Evolutionary conservation across 2,113 vertebrate genomes (phyloP), one percentile per base, ranked within the genome.

Genomic region (Dicaeum eximium): DNA sequence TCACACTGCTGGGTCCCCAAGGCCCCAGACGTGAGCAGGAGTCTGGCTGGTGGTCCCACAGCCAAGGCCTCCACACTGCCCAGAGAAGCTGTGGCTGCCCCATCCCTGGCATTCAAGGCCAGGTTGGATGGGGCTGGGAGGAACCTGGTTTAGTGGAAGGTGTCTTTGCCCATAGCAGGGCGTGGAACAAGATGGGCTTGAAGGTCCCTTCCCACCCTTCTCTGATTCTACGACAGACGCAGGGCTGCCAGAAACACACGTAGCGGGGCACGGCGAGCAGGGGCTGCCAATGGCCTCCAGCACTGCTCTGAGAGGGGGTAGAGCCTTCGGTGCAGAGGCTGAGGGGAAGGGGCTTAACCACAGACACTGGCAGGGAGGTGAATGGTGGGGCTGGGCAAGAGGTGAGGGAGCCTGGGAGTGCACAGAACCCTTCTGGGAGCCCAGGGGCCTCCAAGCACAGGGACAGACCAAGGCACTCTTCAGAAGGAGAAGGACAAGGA

Each of bases 1-100:
- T 50, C 5, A 0, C 38, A 24, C 40, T 0, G 1, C 70, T 10
- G 54, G 4, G 7, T 40, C 79, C 56, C 47, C 62, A 11, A 1
- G 16, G 62, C 56, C 40, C 30, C n/a, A 7, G 42, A 24, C 80
- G n/a, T 0, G 0, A 81, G 28, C 48, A 33, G 28, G 28, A 67
- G 44, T 30, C 50, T 6, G 31, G 17, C 48, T 27, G 48, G 42
- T 0, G 5, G 73, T 10, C 74, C 60, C 50, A 11, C 13, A 35
- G 64, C 21, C 61, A 6, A 10, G 24, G 65, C 31, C 48, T 9
- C 47, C 62, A 37, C 31, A 2, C 62, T 31, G 40, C 70, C 38
- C 16, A 19, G 12, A 16, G 62, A 11, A 35, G n/a, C 11, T 35
- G 54, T 9, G 40, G 20, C 45, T 67, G 78, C 38, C 38, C 38